Evolutionary conservation across 2,888 invertebrate species (phyloP), one percentile per base, ranked within the genome.

Genomic region (Temnothorax ravouxi): DNA sequence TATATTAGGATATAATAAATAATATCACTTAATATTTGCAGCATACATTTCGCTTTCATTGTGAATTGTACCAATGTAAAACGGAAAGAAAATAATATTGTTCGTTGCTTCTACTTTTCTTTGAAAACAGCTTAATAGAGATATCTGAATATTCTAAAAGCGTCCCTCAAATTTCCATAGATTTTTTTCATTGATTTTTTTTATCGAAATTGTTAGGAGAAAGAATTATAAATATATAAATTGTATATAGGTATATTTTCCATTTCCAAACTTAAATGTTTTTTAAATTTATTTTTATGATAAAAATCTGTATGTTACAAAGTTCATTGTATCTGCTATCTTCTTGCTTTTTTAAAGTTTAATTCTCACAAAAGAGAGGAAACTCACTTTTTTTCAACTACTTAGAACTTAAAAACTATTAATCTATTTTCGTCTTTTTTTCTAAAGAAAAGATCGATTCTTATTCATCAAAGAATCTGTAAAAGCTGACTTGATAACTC

Each of bases 371-470:
- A 2, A 66, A 5, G 21, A 41, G 21, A 44, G 13, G 0, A 66
- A 44, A 66, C 64, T 66, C 25, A 21, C 44, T 66, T 66, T 62
- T 44, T 66, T 44, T 47, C 21, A 66, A 66, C 15, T 3, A 44
- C 64, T 66, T 44, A 15, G 15, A 44, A 64, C 21, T 44, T 66
- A 44, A 66, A 47, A 66, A 66, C 25, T 66, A 61, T 25, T 25
- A 9, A 34, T 25, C 21, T 15, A 0, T 34, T 34, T 34, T 34
- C 4, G 34, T 34, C 4, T 21, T 21, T 61, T 9, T 18, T 61
- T 66, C 34, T 38, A 9, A 66, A 66, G 25, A 44, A 66, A 44
- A 44, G 15, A 66, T 66, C 15, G 25, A 44, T 41, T 66, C 15
- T 66, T 66, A 21, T 44, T 25, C 64, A 15, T 66, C 25, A 25